Evolutionary conservation across 2,888 invertebrate species (phyloP), one percentile per base, ranked within the genome.

Genomic region (Troglohyphantes excavatus): DNA sequence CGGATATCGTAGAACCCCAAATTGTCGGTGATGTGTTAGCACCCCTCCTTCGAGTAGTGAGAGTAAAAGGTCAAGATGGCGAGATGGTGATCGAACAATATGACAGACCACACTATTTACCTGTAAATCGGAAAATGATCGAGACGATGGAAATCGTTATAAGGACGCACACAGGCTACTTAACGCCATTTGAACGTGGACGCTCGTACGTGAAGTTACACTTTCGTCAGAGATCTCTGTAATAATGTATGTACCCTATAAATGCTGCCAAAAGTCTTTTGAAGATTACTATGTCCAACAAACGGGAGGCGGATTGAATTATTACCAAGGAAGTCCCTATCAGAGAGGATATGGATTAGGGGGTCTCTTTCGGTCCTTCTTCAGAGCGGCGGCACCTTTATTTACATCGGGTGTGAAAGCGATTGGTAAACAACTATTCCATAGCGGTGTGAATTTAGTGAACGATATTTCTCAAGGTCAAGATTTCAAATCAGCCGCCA

Each of bases 21-120:
- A 29, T 81, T 0, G 88, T 88, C 7, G 92, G 93, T n/a, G 92
- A 92, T 79, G 81, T 86, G 9, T 43, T 91, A 39, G 90, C 92
- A 7, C 90, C 91, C 3, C 88, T 93, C 17, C 21, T 93, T 13
- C 90, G 93, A n/a, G 91, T 92, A 11, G 92, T 92, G 0, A 91
- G 91, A 43, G 65, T 92, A 17, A 26, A 21, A 29, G 65, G 81
- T 1, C 26, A 82, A 27, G 75, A 72, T 11, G 84, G 84, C 17
- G 70, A 61, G 26, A 39, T 61, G 17, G 46, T 76, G 0, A 78
- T 27, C 26, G 27, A 11, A 1, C 29, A 73, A 67, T 63, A 23
- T 76, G 43, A 63, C 3, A 67, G 79, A 29, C 82, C 70, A 13
- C 76, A 75, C 27, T 82, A 82, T 27, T 19, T 67, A 43, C 75